Base-by-base conservation (phyloP, 2,113 vertebrate species). In the Cynopterus brachyotis region DNA sequence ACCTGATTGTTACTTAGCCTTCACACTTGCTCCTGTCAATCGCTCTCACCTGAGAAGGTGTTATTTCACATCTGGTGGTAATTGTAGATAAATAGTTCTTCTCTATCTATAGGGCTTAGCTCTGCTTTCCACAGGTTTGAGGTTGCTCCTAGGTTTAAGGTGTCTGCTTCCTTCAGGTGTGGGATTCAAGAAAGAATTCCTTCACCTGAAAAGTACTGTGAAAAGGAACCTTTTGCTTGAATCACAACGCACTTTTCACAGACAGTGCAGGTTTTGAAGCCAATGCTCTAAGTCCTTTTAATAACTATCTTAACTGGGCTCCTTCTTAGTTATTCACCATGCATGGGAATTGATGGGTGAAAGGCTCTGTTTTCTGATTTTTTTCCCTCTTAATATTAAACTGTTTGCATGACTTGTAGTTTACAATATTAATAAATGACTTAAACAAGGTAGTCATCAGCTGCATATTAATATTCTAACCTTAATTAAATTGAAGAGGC, bases 391-490 rank as follows among this genome's bases (percentile, higher is more conserved):
- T 96, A 42, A 84, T 95, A 96, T 96, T 95, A 96, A 97, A 84
- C 91, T 93, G 94, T 97, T 96, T 96, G 96, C 73, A 95, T 96
- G 97, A 95, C 95, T 97, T 89, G 75, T 92, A 59, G 64, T 92
- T 97, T 88, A 35, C 82, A 76, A 92, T 91, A 94, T 94, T 95
- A 95, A 89, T 93, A 97, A 96, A 95, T 92, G 85, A 97, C 91
- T 97, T 95, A 93, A 97, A 97, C 96, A 97, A 98, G 97, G 97
- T 98, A 97, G 82, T 95, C 96, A 96, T 95, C 95, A 92, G 75
- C 93, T 67, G 70, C 95, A 96, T 97, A 95, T 94, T 97, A 97
- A 96, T 93, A 96, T 95, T 93, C 79, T 97, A 97, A 97, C 96
- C 95, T 98, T 96, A 97, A 96, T 97, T 97, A 96, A 89, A 94